Percentiles rank a stretch among this genome's conserved stretches.
phyloP scores from a whole-genome alignment of 2,797 vertebrate species.

The Tragopan temminckii region DNA sequence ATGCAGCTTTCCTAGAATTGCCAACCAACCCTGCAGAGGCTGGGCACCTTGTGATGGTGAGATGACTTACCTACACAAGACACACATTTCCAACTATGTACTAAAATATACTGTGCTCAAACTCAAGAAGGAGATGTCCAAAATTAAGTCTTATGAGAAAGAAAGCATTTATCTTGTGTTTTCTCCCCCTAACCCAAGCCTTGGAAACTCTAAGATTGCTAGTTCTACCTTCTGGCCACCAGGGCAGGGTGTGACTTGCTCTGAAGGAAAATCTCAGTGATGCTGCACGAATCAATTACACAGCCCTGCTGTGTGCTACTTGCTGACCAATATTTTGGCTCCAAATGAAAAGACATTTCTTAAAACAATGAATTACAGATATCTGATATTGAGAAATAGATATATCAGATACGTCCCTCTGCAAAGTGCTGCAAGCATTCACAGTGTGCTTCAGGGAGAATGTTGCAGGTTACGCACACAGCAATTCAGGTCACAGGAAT shows the following conservation, averaged over 20 bases:
- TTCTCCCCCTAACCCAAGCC: not conserved
- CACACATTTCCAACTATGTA: not conserved
- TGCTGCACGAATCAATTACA: not conserved
- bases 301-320: not conserved
- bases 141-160: not conserved
- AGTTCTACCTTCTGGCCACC: not conserved
- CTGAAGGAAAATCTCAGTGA: not conserved
- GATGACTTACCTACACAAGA: not conserved
- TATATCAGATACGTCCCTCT: not conserved
- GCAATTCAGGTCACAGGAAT: conserved; percentile 24
- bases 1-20: too few species aligned
- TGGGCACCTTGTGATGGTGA: too few species aligned
- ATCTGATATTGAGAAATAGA: not conserved
- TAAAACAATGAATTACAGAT: not conserved
- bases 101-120: not conserved
- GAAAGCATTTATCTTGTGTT: not conserved
- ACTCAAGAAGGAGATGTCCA: not conserved
- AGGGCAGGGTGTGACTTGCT: not conserved
- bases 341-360: not conserved
- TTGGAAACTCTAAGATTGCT: not conserved
- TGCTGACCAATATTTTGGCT: not conserved
- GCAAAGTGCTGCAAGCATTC: not conserved
- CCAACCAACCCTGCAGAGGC: too few species aligned
- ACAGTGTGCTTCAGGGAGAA: not conserved
- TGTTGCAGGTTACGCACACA: not conserved